A percentile compares a stretch with the other conserved stretches of the same genome.
Conservation (phyloP, 1,140 invertebrate genomes). For the Hydropsyche tenuis region DNA sequence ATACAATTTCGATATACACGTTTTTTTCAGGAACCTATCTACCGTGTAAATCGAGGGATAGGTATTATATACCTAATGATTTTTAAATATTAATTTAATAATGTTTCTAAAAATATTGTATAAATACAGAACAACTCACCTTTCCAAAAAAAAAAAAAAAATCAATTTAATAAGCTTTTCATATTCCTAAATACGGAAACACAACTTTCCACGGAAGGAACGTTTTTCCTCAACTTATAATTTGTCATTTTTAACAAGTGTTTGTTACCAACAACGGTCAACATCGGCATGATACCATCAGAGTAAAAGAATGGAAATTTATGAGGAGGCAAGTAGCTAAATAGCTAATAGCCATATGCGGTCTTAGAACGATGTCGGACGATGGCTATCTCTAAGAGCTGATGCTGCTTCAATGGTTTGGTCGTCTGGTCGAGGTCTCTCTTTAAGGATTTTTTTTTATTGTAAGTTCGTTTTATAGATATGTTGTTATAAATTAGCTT, state of each 20-base stretch:
- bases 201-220: background rate
- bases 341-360: constrained; percentile 37
- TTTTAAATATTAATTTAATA: too few relatives aligned
- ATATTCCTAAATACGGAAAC: constrained; percentile 28
- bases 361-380: constrained; percentile 14
- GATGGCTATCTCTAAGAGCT: constrained; percentile 33
- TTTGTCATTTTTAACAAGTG: constrained; percentile 40
- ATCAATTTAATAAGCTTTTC: too few relatives aligned
- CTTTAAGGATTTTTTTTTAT: background rate
- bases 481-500: too few relatives aligned
- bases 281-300: constrained; percentile 12
- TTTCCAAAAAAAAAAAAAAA: too few relatives aligned
- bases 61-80: too few relatives aligned
- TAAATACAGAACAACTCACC: too few relatives aligned
- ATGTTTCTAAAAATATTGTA: too few relatives aligned
- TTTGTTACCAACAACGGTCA: background rate
- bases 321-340: constrained; percentile 31
- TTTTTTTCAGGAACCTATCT: too few relatives aligned
- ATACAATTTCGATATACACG: too few relatives aligned
- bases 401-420: background rate
- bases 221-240: background rate
- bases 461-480: background rate
- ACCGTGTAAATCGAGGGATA: too few relatives aligned
- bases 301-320: background rate
- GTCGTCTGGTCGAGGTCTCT: background rate